phyloP scores from a whole-genome alignment of 1,140 invertebrate species.

The Bombus consobrinus region DNA sequence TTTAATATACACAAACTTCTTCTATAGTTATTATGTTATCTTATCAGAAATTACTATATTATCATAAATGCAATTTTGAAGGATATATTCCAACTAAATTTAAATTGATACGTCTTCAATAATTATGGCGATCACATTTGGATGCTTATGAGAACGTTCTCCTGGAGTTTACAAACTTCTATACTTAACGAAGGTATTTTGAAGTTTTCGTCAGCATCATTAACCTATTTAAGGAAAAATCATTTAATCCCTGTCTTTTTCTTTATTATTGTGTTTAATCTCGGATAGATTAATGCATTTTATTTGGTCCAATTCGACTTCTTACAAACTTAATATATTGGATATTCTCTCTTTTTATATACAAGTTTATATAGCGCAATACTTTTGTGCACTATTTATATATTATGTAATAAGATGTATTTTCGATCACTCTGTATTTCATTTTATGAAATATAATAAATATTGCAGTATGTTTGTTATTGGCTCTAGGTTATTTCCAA shows the following conservation, averaged over 20 bases:
- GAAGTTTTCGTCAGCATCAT: not conserved
- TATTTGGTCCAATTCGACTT: conserved; percentile 14
- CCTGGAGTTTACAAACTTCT: not conserved
- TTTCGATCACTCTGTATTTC: not conserved
- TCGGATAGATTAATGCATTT: conserved; percentile 1
- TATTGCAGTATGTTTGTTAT: not conserved
- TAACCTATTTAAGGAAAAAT: not conserved
- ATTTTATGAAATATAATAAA: conserved; percentile 6
- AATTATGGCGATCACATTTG: conserved; percentile 26
- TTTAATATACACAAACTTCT: not conserved
- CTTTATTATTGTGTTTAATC: not conserved
- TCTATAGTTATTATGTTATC: not conserved
- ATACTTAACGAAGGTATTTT: not conserved
- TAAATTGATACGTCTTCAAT: not conserved
- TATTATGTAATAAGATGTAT: not conserved
- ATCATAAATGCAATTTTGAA: not conserved
- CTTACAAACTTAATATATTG: not conserved
- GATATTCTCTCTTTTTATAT: not conserved
- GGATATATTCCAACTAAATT: not conserved
- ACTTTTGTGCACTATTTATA: not conserved
- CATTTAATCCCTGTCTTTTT: not conserved
- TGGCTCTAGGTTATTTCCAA: not conserved
- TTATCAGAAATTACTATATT: not conserved
- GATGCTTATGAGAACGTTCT: not conserved
- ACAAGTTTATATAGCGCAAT: not conserved